Percentiles rank a stretch among this genome's conserved stretches.
These are phyloP conservation scores for Caerostris extrusa DNA, from an alignment of 1,140 invertebrate genomes.

Conservation along the genomic window DNA sequence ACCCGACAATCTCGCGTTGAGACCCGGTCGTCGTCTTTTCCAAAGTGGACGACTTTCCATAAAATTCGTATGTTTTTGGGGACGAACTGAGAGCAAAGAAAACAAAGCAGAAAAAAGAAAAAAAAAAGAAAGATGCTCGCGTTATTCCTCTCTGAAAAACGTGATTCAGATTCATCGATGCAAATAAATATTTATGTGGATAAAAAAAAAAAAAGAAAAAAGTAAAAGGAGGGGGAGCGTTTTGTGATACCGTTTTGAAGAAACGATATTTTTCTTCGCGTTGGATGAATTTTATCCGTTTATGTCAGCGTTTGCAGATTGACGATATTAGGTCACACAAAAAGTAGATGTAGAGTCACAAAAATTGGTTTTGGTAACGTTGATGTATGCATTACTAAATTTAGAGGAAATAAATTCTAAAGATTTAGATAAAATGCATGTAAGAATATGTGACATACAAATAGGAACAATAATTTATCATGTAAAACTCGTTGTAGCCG, in stretches of 20 bases:
- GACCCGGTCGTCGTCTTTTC: not conserved
- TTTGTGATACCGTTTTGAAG: not conserved
- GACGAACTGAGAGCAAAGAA: not conserved
- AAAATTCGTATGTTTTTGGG: constrained; percentile 18
- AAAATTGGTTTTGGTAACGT: too few relatives aligned
- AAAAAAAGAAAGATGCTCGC: not conserved
- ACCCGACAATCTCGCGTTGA: not conserved
- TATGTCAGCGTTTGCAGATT: constrained; percentile 38
- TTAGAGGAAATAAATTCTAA: too few relatives aligned
- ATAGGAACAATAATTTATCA: too few relatives aligned
- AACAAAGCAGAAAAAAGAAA: not conserved
- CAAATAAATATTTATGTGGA: constrained; percentile 61
- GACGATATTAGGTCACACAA: too few relatives aligned
- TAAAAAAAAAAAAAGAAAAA: not conserved
- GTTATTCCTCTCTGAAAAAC: constrained; percentile 14
- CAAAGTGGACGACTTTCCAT: not conserved
- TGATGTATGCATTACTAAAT: too few relatives aligned
- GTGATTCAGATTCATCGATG: constrained; percentile 57
- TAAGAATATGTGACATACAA: too few relatives aligned
- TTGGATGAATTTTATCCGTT: not conserved
- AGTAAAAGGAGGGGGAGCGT: not conserved
- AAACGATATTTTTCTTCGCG: not conserved
- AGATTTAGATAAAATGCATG: too few relatives aligned
- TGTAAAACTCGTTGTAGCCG: too few relatives aligned
- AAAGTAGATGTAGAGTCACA: too few relatives aligned